phyloP scores from a whole-genome alignment of 2,888 invertebrate species.

The Athalia rosae region DNA sequence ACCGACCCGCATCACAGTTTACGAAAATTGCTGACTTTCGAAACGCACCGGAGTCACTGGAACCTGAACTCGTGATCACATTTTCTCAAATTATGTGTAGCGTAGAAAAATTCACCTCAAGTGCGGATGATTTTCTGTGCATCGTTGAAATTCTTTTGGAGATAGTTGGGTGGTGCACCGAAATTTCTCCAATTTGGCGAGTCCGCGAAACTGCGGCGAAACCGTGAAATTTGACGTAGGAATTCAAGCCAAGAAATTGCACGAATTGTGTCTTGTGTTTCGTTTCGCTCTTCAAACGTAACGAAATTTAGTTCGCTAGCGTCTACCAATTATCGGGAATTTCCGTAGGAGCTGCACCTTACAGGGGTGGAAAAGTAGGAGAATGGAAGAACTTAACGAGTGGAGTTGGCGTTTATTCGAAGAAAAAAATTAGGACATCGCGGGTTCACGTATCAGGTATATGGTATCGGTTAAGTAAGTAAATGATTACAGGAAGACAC shows the following conservation, averaged over 20 bases:
- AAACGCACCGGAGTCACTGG: background rate
- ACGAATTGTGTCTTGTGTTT: too few relatives aligned
- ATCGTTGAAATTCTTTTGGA: slow-evolving; percentile 14
- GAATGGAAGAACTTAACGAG: background rate
- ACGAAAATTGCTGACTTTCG: background rate
- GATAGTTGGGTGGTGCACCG: background rate
- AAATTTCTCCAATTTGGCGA: too few relatives aligned
- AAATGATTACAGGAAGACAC: slow-evolving; percentile 53
- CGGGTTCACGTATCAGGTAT: slow-evolving; percentile 29
- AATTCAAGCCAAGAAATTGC: too few relatives aligned
- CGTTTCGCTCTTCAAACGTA: too few relatives aligned
- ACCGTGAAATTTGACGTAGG: too few relatives aligned
- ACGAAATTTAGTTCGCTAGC: too few relatives aligned
- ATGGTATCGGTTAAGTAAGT: slow-evolving; percentile 44
- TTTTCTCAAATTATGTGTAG: slow-evolving; percentile 3
- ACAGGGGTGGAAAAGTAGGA: too few relatives aligned
- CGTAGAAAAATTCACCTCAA: background rate
- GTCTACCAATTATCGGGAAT: too few relatives aligned
- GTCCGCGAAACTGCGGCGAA: too few relatives aligned
- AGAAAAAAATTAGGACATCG: background rate
- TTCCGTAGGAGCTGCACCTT: too few relatives aligned
- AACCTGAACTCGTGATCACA: slow-evolving; percentile 12
- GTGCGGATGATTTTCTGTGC: background rate
- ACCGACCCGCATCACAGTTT: background rate
- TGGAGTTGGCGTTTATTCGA: background rate